A percentile compares a stretch with the other conserved stretches of the same genome.
These are phyloP conservation scores for Girardinus metallicus DNA, from an alignment of 2,797 vertebrate genomes.

Conservation along the genomic window DNA sequence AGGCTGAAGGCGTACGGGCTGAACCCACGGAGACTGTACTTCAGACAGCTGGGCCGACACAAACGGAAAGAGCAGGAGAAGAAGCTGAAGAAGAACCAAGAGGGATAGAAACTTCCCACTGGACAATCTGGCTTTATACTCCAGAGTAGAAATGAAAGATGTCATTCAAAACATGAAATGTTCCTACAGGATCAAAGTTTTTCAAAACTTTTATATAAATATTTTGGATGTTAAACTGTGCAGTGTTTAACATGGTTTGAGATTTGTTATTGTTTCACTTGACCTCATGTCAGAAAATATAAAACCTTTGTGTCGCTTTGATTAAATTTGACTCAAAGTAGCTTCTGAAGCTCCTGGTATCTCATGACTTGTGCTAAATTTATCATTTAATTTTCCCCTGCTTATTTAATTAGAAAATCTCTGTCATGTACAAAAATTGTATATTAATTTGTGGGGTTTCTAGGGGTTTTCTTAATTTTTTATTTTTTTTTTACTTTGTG, in stretches of 20 bases:
- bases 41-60: constrained; percentile 83
- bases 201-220: background rate
- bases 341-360: background rate
- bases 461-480: background rate
- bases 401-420: background rate
- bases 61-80: constrained; percentile 73
- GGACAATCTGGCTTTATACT: background rate
- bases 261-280: background rate
- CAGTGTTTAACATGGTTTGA: background rate
- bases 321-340: background rate
- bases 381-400: background rate
- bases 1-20: constrained; percentile 90
- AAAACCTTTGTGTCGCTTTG: background rate
- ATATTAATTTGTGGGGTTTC: background rate
- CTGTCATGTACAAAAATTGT: background rate
- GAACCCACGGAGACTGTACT: constrained; percentile 88
- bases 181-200: background rate
- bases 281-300: too few relatives aligned
- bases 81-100: constrained; percentile 62
- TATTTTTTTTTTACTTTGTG: background rate
- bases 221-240: background rate
- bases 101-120: constrained; percentile 9
- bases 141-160: background rate
- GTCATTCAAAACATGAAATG: background rate
- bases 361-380: background rate